Evolutionary conservation across 37 sponge, comb jelly and placozoan species (phyloP).

Genomic region (Theonella swinhoei): DNA sequence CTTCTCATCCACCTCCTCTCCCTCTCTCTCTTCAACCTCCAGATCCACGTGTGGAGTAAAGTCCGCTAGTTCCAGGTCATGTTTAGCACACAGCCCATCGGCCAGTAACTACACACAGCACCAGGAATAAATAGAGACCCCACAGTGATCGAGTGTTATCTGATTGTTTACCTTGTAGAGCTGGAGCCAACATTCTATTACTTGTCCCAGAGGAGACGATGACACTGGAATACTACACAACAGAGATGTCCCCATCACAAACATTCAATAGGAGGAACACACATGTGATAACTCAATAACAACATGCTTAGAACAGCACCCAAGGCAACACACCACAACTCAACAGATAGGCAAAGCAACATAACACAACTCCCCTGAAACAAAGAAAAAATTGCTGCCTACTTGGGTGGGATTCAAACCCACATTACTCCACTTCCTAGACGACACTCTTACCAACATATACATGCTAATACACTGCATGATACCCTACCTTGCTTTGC

Average conservation of each 20-base stretch:
- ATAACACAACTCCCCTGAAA: too few species aligned
- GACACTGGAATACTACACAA: neutral
- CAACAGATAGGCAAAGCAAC: too few species aligned
- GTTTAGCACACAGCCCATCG: constrained; percentile 37
- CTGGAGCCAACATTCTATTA: neutral
- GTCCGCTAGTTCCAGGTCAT: constrained; percentile 9
- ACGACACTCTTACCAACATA: too few species aligned
- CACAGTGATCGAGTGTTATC: too few species aligned
- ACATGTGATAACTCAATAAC: neutral
- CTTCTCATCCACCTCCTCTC: neutral
- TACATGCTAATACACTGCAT: too few species aligned
- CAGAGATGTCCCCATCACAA: too few species aligned
- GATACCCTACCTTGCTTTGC: neutral
- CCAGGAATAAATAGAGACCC: too few species aligned
- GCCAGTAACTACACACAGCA: constrained; percentile 17
- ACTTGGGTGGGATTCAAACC: too few species aligned
- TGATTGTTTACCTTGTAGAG: constrained; percentile 15
- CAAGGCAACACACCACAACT: neutral
- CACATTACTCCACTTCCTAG: too few species aligned
- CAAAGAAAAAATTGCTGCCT: too few species aligned
- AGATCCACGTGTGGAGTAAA: neutral
- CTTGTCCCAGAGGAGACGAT: neutral
- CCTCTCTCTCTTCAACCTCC: neutral
- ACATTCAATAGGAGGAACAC: too few species aligned
- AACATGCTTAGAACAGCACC: neutral